Evolutionary conservation across 2,113 vertebrate genomes (phyloP).

Genomic region (Mesitornis unicolor): DNA sequence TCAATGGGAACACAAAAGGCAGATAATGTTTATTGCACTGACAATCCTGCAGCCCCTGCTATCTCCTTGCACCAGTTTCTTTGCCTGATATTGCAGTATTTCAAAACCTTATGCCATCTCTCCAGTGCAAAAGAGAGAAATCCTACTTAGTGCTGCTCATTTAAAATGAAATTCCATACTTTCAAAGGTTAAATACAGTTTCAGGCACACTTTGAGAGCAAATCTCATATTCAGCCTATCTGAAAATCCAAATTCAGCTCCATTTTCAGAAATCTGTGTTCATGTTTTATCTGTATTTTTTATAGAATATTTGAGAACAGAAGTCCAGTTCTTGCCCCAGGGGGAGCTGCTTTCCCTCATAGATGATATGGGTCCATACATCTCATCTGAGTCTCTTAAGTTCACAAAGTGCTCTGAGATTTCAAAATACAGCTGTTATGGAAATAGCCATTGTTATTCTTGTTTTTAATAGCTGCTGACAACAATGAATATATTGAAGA

Average conservation of each 20-base stretch:
- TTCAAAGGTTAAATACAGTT: background rate
- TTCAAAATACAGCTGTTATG: slow-evolving; percentile 32
- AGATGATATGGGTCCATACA: background rate
- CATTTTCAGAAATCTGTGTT: background rate
- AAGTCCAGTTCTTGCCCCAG: background rate
- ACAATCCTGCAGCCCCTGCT: background rate
- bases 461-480: slow-evolving; percentile 32
- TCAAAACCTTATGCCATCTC: background rate
- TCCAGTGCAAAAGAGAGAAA: background rate
- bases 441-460: slow-evolving; percentile 14
- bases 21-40: background rate
- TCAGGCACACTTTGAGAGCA: background rate
- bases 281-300: background rate
- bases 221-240: background rate
- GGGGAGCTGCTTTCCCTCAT: background rate
- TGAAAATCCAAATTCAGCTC: background rate
- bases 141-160: background rate
- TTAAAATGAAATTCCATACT: background rate
- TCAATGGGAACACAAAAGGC: background rate
- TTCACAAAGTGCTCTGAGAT: background rate
- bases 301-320: background rate
- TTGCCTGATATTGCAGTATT: background rate
- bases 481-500: background rate
- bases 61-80: background rate
- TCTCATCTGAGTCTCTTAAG: background rate